Percentiles rank a stretch among this genome's conserved stretches.
phyloP scores from a whole-genome alignment of 1,140 invertebrate species.

The Lepidurus arcticus region DNA sequence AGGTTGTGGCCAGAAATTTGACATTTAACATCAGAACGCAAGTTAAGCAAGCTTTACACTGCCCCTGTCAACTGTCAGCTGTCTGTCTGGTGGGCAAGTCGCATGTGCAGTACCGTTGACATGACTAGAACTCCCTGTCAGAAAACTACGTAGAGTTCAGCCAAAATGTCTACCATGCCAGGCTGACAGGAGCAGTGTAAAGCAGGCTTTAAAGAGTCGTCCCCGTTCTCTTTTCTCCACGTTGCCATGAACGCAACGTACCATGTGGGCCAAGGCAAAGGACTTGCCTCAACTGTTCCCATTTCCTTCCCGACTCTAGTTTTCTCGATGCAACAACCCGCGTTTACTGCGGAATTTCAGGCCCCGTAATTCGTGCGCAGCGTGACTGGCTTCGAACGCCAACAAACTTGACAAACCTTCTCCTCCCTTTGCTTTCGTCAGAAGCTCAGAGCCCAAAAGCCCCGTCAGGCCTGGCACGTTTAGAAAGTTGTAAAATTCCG shows the following conservation, averaged over 20 bases:
- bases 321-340: not conserved
- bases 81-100: too few species aligned
- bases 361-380: conserved; percentile 20
- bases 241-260: not conserved
- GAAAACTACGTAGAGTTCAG: too few species aligned
- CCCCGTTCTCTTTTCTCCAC: not conserved
- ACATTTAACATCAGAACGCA: not conserved
- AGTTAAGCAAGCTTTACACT: too few species aligned
- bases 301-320: not conserved
- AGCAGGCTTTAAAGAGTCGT: not conserved
- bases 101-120: too few species aligned
- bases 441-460: not conserved
- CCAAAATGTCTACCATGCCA: too few species aligned
- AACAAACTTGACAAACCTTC: conserved; percentile 11
- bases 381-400: conserved; percentile 1
- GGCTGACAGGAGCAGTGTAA: too few species aligned
- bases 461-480: not conserved
- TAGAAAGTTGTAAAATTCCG: not conserved
- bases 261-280: conserved; percentile 13
- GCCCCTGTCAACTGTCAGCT: too few species aligned
- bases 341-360: not conserved
- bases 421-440: not conserved
- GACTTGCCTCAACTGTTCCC: conserved; percentile 8
- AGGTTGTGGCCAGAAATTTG: too few species aligned
- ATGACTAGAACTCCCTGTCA: too few species aligned